Conservation (phyloP, 2,113 vertebrate species). For the Myiopsitta monachus region DNA sequence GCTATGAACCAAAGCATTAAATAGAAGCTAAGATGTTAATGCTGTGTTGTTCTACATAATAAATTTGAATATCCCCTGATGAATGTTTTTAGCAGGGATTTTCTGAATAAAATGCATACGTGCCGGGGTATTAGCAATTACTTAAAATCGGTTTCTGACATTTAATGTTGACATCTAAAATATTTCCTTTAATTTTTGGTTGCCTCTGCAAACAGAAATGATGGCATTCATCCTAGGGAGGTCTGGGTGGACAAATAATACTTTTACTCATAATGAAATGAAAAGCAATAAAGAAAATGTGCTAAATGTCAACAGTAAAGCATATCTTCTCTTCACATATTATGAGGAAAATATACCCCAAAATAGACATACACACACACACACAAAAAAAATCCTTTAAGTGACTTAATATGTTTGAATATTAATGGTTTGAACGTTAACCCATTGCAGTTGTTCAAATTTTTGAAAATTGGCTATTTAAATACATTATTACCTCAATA, state of each 20-base stretch:
- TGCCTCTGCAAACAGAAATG: conserved; percentile 31
- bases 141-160: conserved; percentile 48
- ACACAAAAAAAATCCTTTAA: conserved; percentile 16
- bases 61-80: conserved; percentile 52
- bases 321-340: conserved; percentile 19
- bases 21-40: conserved; percentile 46
- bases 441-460: neutral
- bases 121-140: conserved; percentile 40
- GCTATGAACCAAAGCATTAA: conserved; percentile 65
- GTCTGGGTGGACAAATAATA: conserved; percentile 57
- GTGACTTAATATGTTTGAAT: conserved; percentile 47
- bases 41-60: conserved; percentile 61
- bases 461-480: conserved; percentile 42
- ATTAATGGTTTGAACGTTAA: conserved; percentile 47
- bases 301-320: conserved; percentile 57
- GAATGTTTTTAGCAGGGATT: conserved; percentile 53
- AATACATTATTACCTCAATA: conserved; percentile 38
- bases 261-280: conserved; percentile 47
- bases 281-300: conserved; percentile 65
- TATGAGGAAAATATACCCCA: conserved; percentile 49
- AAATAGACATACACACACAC: neutral
- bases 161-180: conserved; percentile 54
- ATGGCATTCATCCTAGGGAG: conserved; percentile 40
- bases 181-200: conserved; percentile 66
- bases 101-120: conserved; percentile 35